Evolutionary conservation across 2,888 invertebrate genomes (phyloP), one percentile per base, ranked within the genome.

Genomic region (Molanna angustata): DNA sequence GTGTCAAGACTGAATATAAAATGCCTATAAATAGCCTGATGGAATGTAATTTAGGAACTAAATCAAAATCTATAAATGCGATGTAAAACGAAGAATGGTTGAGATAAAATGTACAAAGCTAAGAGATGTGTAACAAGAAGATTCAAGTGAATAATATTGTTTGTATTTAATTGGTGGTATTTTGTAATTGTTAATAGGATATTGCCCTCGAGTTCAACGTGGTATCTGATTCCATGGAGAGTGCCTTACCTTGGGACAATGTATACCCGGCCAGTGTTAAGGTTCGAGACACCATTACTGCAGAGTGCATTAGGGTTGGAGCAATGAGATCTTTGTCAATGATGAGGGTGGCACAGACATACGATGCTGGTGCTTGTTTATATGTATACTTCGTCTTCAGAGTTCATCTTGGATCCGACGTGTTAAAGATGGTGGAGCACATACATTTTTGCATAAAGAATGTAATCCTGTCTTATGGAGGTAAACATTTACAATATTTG

Each of bases 161-260:
- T n/a, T n/a, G n/a, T n/a, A n/a, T n/a, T n/a, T n/a, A n/a, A n/a
- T n/a, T n/a, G n/a, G n/a, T n/a, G n/a, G n/a, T n/a, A n/a, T n/a
- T n/a, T n/a, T n/a, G n/a, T n/a, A n/a, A n/a, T n/a, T n/a, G n/a
- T n/a, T n/a, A n/a, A n/a, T 69, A 94, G 93, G 98, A 98, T 69
- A 74, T 97, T 43, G 97, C 88, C 0, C 78, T 98, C 59, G 88
- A 93, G 51, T 91, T 88, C 69, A 82, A 85, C 61, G 82, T 96
- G 14, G 86, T 97, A 1, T 89, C 94, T 0, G 98, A 99, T 70
- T 97, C 97, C 0, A 97, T 99, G 76, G 98, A 99, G 75, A 99
- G 98, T 0, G 97, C 97, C 0, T 95, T 96, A 1, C 90, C 97
- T 1, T 99, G 98, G 98, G 92, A 94, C 71, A 83, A 90, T 45